These are phyloP conservation scores for Andrena camellia DNA, from an alignment of 2,888 invertebrate species.

Conservation along the genomic window DNA sequence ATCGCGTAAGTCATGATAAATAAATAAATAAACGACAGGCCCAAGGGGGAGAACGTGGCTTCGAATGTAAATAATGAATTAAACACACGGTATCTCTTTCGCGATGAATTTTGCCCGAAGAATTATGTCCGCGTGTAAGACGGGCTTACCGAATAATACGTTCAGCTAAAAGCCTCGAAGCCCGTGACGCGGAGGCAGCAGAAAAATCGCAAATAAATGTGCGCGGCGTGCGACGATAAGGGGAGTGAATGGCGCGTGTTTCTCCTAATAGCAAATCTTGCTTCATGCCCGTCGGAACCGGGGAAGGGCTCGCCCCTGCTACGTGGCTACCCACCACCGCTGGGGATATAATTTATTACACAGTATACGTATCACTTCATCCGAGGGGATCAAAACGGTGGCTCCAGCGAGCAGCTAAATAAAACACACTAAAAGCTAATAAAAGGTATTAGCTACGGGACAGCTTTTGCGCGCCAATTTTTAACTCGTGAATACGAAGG, in stretches of 20 bases:
- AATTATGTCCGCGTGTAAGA: conserved; percentile 5
- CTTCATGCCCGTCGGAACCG: conserved; percentile 37
- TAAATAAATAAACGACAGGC: no score
- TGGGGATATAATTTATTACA: conserved; percentile 41
- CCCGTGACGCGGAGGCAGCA: not conserved
- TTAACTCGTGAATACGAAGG: no score
- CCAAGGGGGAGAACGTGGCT: no score
- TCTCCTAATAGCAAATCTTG: conserved; percentile 44
- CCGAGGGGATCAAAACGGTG: conserved; percentile 38
- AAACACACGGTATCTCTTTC: conserved; percentile 7
- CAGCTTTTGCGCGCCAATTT: no score
- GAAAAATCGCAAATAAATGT: conserved; percentile 24
- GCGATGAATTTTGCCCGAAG: conserved; percentile 8
- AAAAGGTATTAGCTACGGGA: conserved; percentile 6
- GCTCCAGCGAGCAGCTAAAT: not conserved
- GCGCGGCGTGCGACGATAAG: conserved; percentile 25
- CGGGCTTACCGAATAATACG: conserved; percentile 10
- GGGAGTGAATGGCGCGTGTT: conserved; percentile 18
- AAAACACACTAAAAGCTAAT: not conserved
- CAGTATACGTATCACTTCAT: conserved; percentile 44
- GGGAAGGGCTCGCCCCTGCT: conserved; percentile 16
- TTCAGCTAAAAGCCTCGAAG: not conserved
- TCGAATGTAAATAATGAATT: conserved; percentile 6
- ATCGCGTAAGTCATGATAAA: no score
- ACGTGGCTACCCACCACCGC: conserved; percentile 29